Evolutionary conservation across 2,113 vertebrate genomes (phyloP).

Genomic region (Antigone vipio): DNA sequence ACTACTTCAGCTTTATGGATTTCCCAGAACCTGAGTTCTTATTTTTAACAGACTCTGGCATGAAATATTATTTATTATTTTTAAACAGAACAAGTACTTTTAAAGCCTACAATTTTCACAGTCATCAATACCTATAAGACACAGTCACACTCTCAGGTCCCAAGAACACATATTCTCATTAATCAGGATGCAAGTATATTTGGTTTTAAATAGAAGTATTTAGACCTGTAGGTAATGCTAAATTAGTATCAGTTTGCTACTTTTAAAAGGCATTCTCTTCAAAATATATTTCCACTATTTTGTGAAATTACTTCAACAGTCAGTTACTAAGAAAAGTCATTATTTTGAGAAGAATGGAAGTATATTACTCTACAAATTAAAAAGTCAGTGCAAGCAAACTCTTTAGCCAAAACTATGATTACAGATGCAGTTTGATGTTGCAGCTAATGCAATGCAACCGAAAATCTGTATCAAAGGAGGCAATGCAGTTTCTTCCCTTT

Average conservation of each 20-base stretch:
- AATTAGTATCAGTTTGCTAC: neutral
- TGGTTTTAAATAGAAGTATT: neutral
- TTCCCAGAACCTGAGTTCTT: neutral
- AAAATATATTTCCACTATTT: neutral
- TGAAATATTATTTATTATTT: neutral
- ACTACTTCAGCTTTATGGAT: neutral
- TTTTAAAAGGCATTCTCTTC: neutral
- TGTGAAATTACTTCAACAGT: neutral
- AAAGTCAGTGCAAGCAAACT: neutral
- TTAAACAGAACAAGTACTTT: neutral
- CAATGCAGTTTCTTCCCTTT: neutral
- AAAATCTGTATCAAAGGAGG: neutral
- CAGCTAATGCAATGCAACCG: neutral
- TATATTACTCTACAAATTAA: neutral
- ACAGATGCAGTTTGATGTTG: neutral
- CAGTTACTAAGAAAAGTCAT: neutral
- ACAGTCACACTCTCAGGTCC: neutral
- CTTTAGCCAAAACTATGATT: neutral
- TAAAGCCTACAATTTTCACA: neutral
- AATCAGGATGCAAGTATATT: neutral
- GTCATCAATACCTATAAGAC: neutral
- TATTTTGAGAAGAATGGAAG: neutral
- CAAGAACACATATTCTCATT: neutral
- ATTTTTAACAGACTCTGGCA: neutral
- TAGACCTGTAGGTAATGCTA: neutral